A percentile compares a stretch with the other conserved stretches of the same genome.
Conservation (phyloP, 2,888 invertebrate species). For the Dorcus hopei region DNA sequence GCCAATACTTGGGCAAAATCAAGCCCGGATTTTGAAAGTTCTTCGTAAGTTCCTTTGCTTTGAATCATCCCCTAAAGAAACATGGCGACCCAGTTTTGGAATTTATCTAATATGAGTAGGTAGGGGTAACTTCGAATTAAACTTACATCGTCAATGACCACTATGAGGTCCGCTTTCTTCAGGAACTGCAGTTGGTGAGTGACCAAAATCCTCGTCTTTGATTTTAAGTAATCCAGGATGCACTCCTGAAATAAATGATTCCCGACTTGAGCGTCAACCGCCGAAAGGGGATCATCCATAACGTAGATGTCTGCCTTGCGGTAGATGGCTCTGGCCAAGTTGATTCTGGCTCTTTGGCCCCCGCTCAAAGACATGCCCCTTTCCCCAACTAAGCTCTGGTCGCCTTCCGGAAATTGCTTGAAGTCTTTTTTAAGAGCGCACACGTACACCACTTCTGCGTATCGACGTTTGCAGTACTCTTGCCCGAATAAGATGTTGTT, state of each 20-base stretch:
- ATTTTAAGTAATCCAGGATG: conserved; percentile 53
- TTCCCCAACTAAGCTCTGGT: conserved; percentile 59
- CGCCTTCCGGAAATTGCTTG: conserved; percentile 55
- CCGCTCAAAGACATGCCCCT: conserved; percentile 73
- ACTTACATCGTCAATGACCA: conserved; percentile 53
- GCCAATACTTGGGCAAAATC: conserved; percentile 30
- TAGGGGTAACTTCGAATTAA: background rate
- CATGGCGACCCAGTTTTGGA: background rate
- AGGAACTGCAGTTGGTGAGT: conserved; percentile 69
- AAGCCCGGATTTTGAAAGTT: conserved; percentile 36
- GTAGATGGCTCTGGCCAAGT: conserved; percentile 72
- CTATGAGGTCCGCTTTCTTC: conserved; percentile 52
- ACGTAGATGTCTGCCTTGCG: conserved; percentile 71
- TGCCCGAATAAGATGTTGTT: conserved; percentile 67
- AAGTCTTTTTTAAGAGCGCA: conserved; percentile 64
- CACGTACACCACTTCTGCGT: conserved; percentile 53
- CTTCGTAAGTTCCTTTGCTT: conserved; percentile 40
- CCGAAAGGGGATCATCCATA: conserved; percentile 74
- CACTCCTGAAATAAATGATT: conserved; percentile 71
- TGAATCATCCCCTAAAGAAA: conserved; percentile 48
- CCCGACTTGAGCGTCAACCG: conserved; percentile 75
- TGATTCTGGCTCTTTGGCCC: conserved; percentile 75
- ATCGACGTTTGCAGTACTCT: conserved; percentile 46
- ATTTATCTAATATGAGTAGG: background rate
- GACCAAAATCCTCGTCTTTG: conserved; percentile 61